Evolutionary conservation across 2,113 vertebrate genomes (phyloP).

Genomic region (Protomyctophum bolini): DNA sequence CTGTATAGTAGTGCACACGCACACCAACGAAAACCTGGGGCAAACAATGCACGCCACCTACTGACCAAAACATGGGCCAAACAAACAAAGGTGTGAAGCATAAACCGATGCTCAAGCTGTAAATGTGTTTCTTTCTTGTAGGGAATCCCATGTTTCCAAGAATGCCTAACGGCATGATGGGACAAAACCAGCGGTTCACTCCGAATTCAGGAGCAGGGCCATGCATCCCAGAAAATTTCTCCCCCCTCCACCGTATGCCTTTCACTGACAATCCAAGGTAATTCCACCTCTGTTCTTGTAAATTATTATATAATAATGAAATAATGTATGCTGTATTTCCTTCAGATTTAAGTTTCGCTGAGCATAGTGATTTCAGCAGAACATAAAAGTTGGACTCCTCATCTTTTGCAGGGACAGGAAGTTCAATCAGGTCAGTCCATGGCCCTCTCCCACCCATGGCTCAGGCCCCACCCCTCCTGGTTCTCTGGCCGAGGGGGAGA

Average conservation of each 20-base stretch:
- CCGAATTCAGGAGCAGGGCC: constrained; percentile 83
- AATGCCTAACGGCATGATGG: constrained; percentile 93
- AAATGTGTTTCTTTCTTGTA: constrained; percentile 52
- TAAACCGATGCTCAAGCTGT: no score
- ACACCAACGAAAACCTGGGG: no score
- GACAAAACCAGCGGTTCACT: constrained; percentile 85
- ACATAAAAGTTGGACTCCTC: no score
- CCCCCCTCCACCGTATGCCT: constrained; percentile 85
- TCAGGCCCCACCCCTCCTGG: constrained; percentile 70
- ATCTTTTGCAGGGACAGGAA: constrained; percentile 86
- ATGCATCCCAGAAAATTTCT: constrained; percentile 81
- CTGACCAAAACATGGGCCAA: no score
- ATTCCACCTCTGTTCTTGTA: neutral
- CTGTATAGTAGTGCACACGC: no score
- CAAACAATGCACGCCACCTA: no score
- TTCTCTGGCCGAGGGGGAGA: constrained; percentile 85
- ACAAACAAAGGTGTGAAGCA: no score
- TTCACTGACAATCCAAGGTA: constrained; percentile 85
- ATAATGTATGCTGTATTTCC: neutral
- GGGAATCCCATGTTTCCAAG: constrained; percentile 88
- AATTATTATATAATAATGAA: neutral
- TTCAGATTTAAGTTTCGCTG: neutral
- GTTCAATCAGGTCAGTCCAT: constrained; percentile 84
- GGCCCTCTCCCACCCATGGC: constrained; percentile 75
- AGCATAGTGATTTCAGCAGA: no score